Percentiles rank a stretch among this genome's conserved stretches.
phyloP scores from a whole-genome alignment of 2,797 vertebrate genomes.

The Lagodon rhomboides region DNA sequence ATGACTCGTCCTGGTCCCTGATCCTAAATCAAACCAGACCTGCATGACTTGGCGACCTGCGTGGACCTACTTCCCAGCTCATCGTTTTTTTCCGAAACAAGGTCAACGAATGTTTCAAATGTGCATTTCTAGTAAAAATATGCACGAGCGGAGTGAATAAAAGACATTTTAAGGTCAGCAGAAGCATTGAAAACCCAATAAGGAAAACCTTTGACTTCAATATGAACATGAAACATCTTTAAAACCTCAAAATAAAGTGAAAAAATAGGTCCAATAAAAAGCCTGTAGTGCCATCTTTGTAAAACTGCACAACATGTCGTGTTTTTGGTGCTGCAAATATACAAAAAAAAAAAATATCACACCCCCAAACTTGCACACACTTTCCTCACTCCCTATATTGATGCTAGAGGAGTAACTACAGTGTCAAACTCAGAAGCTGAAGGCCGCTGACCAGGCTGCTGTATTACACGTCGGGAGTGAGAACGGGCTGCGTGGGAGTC shows the following conservation, averaged over 20 bases:
- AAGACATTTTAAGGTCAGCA: neutral
- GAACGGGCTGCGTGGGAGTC: too few relatives aligned
- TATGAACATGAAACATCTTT: neutral
- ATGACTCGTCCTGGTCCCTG: constrained; percentile 32
- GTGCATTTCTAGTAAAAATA: neutral
- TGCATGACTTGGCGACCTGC: constrained; percentile 23
- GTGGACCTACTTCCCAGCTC: neutral
- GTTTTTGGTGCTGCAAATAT: neutral
- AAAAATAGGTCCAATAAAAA: neutral
- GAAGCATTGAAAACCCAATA: neutral
- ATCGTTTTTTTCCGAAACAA: neutral
- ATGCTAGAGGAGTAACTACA: too few relatives aligned
- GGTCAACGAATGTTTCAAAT: neutral
- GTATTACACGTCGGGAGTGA: too few relatives aligned
- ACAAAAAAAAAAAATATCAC: too few relatives aligned
- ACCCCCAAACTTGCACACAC: too few relatives aligned
- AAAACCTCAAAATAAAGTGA: neutral
- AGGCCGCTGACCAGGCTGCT: too few relatives aligned
- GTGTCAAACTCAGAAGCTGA: too few relatives aligned
- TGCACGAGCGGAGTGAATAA: neutral
- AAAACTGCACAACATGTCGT: neutral
- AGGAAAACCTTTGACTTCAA: neutral
- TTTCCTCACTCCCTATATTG: too few relatives aligned
- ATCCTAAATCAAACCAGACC: constrained; percentile 22
- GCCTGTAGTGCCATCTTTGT: neutral